phyloP scores from a whole-genome alignment of 2,797 vertebrate species.

The Acipenser oxyrinchus region DNA sequence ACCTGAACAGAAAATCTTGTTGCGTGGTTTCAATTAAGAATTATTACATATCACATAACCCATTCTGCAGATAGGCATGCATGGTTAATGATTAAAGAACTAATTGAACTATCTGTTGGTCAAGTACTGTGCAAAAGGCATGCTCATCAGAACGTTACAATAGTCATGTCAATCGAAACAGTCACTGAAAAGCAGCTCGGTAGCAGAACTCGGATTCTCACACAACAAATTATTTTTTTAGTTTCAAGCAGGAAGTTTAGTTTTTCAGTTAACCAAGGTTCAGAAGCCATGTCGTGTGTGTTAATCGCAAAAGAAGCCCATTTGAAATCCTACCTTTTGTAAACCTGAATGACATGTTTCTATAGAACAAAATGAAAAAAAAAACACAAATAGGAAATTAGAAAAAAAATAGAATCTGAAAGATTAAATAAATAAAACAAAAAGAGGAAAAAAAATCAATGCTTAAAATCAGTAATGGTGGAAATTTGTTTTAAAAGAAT shows the following conservation, averaged over 20 bases:
- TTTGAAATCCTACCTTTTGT: conserved; percentile 96
- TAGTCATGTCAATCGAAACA: conserved; percentile 20
- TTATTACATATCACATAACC: conserved; percentile 21
- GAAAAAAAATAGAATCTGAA: conserved; percentile 33
- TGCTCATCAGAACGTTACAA: conserved; percentile 28
- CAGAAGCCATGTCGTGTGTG: conserved; percentile 16
- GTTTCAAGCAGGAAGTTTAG: conserved; percentile 31
- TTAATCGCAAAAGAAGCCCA: conserved; percentile 30
- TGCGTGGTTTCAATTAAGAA: neutral
- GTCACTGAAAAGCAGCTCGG: conserved; percentile 19
- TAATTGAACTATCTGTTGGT: conserved; percentile 22
- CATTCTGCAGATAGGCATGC: conserved; percentile 32
- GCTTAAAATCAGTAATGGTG: conserved; percentile 45
- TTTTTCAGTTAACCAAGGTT: conserved; percentile 22
- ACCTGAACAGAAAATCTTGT: conserved; percentile 9
- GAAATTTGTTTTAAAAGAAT: conserved; percentile 4
- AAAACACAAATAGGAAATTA: conserved; percentile 42
- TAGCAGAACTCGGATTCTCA: conserved; percentile 2
- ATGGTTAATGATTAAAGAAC: conserved; percentile 33
- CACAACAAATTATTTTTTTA: conserved; percentile 19
- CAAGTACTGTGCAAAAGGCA: conserved; percentile 29
- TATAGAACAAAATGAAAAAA: conserved; percentile 88
- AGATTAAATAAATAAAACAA: conserved; percentile 70
- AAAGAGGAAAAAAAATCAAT: conserved; percentile 35
- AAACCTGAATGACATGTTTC: conserved; percentile 99